Percentiles rank a stretch among this genome's conserved stretches.
Conservation (phyloP, 2,113 vertebrate genomes). For the Pseudopipra pipra region DNA sequence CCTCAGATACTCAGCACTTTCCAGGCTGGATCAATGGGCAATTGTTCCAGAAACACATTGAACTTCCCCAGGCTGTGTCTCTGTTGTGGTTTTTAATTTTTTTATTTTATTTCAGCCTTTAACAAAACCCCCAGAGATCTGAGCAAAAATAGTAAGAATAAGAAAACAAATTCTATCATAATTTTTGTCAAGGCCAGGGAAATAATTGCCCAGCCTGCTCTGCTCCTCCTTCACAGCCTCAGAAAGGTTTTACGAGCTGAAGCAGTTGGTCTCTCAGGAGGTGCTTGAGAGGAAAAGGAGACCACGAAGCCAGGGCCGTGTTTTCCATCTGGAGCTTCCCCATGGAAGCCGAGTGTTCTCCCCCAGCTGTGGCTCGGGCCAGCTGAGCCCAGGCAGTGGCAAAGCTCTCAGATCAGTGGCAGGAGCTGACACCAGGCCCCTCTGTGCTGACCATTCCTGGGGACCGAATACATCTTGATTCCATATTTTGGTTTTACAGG, state of each 20-base stretch:
- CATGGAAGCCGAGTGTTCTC: not conserved
- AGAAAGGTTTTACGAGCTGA: slow-evolving; percentile 8
- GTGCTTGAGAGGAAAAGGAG: slow-evolving; percentile 4
- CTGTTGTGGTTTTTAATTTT: not conserved
- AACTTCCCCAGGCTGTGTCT: not conserved
- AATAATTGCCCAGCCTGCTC: slow-evolving; percentile 2
- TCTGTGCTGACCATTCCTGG: not conserved
- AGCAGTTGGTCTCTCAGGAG: not conserved
- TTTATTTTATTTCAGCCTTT: not conserved
- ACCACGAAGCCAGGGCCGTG: not conserved
- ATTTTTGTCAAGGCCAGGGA: not conserved
- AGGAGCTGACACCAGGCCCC: not conserved
- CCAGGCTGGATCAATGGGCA: not conserved
- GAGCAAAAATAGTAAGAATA: not conserved
- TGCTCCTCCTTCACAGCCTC: not conserved
- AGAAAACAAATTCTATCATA: not conserved
- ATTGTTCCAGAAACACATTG: not conserved
- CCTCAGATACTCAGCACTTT: not conserved
- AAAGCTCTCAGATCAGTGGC: not conserved
- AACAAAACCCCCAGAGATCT: not conserved
- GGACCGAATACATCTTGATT: not conserved
- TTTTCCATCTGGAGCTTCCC: slow-evolving; percentile 8
- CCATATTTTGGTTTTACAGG: slow-evolving; percentile 3
- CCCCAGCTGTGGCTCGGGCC: not conserved
- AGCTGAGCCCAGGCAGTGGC: not conserved